A percentile compares a stretch with the other conserved stretches of the same genome.
Evolutionary conservation across 2,888 invertebrate species (phyloP).

Genomic region (Adelognathus sp.): DNA sequence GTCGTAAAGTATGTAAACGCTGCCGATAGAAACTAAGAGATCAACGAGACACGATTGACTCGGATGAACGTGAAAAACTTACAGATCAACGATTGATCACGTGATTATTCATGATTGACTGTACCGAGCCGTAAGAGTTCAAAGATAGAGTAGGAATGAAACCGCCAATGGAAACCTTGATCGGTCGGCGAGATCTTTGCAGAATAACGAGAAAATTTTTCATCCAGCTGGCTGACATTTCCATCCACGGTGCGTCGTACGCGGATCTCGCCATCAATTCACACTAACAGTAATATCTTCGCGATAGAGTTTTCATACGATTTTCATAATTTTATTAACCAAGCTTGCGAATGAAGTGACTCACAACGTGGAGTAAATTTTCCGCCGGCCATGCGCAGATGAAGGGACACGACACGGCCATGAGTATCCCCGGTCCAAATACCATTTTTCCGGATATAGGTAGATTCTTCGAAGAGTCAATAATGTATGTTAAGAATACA

Average conservation of each 20-base stretch:
- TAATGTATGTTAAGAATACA: no score
- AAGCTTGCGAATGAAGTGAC: not conserved
- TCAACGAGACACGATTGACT: no score
- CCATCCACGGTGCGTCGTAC: not conserved
- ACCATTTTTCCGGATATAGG: constrained; percentile 44
- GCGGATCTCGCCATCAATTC: not conserved
- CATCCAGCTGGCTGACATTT: constrained; percentile 6
- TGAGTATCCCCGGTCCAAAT: constrained; percentile 39
- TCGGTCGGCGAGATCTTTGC: no score
- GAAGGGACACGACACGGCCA: constrained; percentile 53
- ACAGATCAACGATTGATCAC: no score
- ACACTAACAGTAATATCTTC: not conserved
- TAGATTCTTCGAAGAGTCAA: constrained; percentile 29
- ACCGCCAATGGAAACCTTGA: constrained; percentile 30
- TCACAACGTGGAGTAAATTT: not conserved
- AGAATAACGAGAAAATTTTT: constrained; percentile 14
- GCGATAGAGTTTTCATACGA: not conserved
- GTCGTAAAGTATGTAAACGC: constrained; percentile 52
- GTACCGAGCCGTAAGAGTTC: constrained; percentile 37
- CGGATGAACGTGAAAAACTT: no score
- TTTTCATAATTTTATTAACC: no score
- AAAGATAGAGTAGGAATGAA: no score
- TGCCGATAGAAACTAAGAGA: constrained; percentile 46
- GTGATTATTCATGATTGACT: no score
- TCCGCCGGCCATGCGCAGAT: constrained; percentile 60